A percentile compares a stretch with the other conserved stretches of the same genome.
These are phyloP conservation scores for Papilio helenus DNA, from an alignment of 1,140 invertebrate species.

Conservation along the genomic window DNA sequence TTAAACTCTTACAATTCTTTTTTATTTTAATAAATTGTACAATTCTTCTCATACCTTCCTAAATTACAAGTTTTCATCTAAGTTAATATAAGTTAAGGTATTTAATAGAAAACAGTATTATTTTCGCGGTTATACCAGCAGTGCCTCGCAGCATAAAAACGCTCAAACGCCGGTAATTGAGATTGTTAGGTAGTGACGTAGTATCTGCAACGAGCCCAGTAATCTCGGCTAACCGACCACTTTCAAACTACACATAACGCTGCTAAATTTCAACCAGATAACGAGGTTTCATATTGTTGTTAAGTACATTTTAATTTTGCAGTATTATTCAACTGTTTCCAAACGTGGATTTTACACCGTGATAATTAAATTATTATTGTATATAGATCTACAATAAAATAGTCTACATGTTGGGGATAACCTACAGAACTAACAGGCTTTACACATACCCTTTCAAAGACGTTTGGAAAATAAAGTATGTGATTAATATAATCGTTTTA, in stretches of 20 bases:
- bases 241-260: constrained; percentile 10
- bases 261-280: constrained; percentile 4
- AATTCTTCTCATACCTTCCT: not conserved
- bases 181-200: constrained; percentile 57
- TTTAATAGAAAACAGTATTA: constrained; percentile 38
- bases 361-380: no score
- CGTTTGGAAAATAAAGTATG: no score
- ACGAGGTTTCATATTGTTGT: not conserved
- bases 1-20: not conserved
- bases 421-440: no score
- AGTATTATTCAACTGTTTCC: constrained; percentile 5
- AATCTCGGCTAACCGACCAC: constrained; percentile 45
- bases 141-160: constrained; percentile 44
- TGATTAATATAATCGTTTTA: no score
- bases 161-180: constrained; percentile 53
- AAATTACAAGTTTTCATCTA: not conserved
- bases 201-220: constrained; percentile 60
- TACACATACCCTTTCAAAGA: no score
- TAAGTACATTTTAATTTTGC: constrained; percentile 6
- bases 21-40: not conserved
- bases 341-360: not conserved
- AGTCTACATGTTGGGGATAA: no score
- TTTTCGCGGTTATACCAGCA: constrained; percentile 47
- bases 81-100: not conserved
- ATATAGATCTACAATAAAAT: no score